A percentile compares a stretch with the other conserved stretches of the same genome.
Evolutionary conservation across 2,888 invertebrate species (phyloP).

Genomic region (Phorcus lineatus): DNA sequence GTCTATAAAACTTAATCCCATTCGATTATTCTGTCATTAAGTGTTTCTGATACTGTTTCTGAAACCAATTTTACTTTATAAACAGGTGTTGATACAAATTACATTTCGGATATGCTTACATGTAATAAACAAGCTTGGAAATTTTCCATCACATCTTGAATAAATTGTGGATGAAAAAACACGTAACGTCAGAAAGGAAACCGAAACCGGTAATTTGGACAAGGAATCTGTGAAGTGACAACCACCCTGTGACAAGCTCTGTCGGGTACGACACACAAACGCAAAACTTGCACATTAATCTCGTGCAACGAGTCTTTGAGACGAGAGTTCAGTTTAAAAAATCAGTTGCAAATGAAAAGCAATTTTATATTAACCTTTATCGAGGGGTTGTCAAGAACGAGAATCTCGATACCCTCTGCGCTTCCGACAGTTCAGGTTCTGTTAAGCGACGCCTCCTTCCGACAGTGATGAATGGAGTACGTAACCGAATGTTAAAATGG

Average conservation of each 20-base stretch:
- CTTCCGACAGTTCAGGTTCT: background rate
- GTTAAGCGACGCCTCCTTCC: slow-evolving; percentile 9
- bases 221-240: background rate
- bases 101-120: slow-evolving; percentile 11
- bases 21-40: slow-evolving; percentile 1
- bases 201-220: slow-evolving; percentile 6
- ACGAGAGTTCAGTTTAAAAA: background rate
- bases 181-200: background rate
- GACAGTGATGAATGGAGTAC: slow-evolving; percentile 6
- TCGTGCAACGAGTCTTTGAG: background rate
- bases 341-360: background rate
- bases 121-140: background rate
- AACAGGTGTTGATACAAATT: slow-evolving; percentile 3
- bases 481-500: background rate
- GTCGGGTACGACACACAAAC: background rate
- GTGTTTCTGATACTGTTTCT: background rate
- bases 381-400: background rate
- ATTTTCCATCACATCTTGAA: background rate
- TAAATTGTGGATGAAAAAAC: background rate
- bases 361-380: background rate
- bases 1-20: slow-evolving; percentile 2
- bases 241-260: background rate
- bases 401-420: background rate
- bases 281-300: background rate
- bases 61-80: background rate